Evolutionary conservation across 2,888 invertebrate species (phyloP).

Genomic region (Drosophila engyochracea): DNA sequence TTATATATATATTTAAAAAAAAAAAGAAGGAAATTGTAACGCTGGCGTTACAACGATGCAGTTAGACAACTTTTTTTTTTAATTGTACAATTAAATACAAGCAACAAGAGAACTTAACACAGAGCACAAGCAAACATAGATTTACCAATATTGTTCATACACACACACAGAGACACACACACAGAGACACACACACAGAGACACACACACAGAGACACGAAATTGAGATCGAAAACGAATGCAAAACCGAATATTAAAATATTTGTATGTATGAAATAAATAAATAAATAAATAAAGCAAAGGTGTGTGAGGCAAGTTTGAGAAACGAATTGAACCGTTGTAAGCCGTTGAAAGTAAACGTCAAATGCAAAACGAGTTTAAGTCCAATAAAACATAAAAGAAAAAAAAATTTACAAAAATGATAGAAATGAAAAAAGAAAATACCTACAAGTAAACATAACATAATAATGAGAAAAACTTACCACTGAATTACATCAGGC

Average conservation of each 20-base stretch:
- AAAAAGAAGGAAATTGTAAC: conserved; percentile 54
- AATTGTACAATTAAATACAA: conserved; percentile 66
- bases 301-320: conserved; percentile 38
- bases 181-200: background rate
- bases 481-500: conserved; percentile 67
- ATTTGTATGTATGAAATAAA: conserved; percentile 8
- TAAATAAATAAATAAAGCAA: conserved; percentile 17
- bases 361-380: conserved; percentile 34
- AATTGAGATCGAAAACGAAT: conserved; percentile 45
- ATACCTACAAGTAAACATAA: conserved; percentile 15
- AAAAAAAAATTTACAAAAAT: conserved; percentile 3
- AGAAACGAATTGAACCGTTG: conserved; percentile 53
- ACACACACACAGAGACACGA: background rate
- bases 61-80: conserved; percentile 65
- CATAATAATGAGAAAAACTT: conserved; percentile 32
- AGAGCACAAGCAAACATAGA: conserved; percentile 18
- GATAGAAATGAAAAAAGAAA: conserved; percentile 5
- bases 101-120: conserved; percentile 28
- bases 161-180: conserved; percentile 10
- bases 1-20: conserved; percentile 27
- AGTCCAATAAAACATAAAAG: conserved; percentile 17
- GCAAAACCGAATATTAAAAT: conserved; percentile 11
- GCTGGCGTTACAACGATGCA: conserved; percentile 75
- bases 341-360: conserved; percentile 37
- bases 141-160: conserved; percentile 4